Base-by-base conservation (phyloP, 2,797 vertebrate species). In the Acanthurus lineatus region DNA sequence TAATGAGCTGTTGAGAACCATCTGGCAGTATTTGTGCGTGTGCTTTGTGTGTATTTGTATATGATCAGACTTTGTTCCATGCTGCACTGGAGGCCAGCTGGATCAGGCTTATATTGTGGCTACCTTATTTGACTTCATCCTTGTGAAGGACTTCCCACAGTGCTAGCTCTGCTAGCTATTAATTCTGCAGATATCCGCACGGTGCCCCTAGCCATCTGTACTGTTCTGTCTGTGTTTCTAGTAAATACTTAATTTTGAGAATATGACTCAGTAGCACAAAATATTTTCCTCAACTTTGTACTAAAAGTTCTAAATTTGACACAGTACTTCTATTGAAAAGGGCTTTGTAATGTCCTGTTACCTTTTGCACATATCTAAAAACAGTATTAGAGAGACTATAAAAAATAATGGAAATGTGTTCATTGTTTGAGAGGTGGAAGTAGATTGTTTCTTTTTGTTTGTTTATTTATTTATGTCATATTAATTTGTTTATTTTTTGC, bases 1-100 rank as follows among this genome's bases (percentile, higher is more conserved):
- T 80, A 89, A 86, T 83, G 75, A 85, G 63, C 74, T 83, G 62
- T 77, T 81, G 59, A 70, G 28, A 52, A 79, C 75, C 73, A 76
- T 79, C 73, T 86, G 84, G 68, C 45, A 20, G 17, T 69, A 25
- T 65, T 44, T 69, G 63, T 73, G 35, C n/a, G n/a, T 57, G 20
- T 73, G 20, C 32, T 69, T 60, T 71, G 49, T 22, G 19, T 47
- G 22, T 68, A 22, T 67, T 58, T 69, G 42, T 20, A 20, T 51
- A 16, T 71, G 25, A 63, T 48, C 45, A 58, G 45, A 66, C 63
- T 60, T 59, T 49, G 62, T 57, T 77, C 49, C 22, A 45, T 17
- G 15, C 56, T 59, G 51, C 35, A 57, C 35, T 69, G 16, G 10
- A 53, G 22, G 53, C 68, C 86, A 91, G 79, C 74, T 88, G 79